A percentile compares a stretch with the other conserved stretches of the same genome.
Evolutionary conservation across 1,140 invertebrate genomes (phyloP).

Genomic region (Apis florea): DNA sequence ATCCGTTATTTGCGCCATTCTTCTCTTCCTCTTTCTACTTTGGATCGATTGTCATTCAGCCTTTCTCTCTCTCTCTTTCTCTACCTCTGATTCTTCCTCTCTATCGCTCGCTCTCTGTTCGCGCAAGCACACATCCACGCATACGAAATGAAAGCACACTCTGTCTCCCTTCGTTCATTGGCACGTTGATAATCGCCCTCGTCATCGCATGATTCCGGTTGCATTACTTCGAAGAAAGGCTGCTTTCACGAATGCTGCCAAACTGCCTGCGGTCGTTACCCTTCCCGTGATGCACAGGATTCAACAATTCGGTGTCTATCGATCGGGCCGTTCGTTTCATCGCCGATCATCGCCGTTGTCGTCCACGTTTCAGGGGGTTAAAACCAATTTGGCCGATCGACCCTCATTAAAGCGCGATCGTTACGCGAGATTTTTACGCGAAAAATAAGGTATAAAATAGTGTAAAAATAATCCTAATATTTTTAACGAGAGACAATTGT

Average conservation of each 20-base stretch:
- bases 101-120: constrained; percentile 27
- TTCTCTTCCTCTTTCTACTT: neutral
- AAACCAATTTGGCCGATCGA: neutral
- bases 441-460: neutral
- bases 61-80: neutral
- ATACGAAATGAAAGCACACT: constrained; percentile 60
- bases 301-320: constrained; percentile 25
- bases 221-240: constrained; percentile 57
- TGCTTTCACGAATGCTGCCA: constrained; percentile 58
- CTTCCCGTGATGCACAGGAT: constrained; percentile 31
- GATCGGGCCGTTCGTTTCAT: constrained; percentile 10
- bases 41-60: neutral
- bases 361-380: neutral
- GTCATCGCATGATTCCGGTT: constrained; percentile 59
- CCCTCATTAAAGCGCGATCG: neutral
- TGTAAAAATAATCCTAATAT: constrained; percentile 13
- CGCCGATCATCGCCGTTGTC: neutral
- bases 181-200: constrained; percentile 54
- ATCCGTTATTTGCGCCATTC: neutral
- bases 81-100: constrained; percentile 3
- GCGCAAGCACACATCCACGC: constrained; percentile 54
- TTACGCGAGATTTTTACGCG: neutral
- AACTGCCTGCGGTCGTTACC: constrained; percentile 44
- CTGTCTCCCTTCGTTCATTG: constrained; percentile 49
- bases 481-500: no score